Conservation (phyloP, 2,888 invertebrate genomes). For the Megamerina dolium region DNA sequence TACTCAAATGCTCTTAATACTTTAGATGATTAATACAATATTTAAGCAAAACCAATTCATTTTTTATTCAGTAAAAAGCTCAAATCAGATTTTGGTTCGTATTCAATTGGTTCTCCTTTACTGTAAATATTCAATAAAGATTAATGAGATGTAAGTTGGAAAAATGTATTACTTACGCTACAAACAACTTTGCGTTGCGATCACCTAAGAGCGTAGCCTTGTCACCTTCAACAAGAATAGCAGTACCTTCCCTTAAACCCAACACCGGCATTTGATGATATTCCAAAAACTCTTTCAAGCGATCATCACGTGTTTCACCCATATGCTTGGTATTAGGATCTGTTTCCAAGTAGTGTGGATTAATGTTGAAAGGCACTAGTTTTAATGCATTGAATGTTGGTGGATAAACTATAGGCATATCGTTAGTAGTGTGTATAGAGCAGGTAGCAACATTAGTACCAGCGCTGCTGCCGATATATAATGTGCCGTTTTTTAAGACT, state of each 20-base stretch:
- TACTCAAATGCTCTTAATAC: too few relatives aligned
- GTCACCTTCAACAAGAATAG: slow-evolving; percentile 58
- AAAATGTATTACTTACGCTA: slow-evolving; percentile 57
- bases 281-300: slow-evolving; percentile 64
- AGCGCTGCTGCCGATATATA: slow-evolving; percentile 75
- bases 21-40: too few relatives aligned
- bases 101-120: slow-evolving; percentile 52
- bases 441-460: slow-evolving; percentile 77
- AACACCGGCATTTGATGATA: slow-evolving; percentile 58
- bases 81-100: slow-evolving; percentile 55
- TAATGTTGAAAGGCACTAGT: slow-evolving; percentile 76
- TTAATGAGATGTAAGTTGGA: too few relatives aligned
- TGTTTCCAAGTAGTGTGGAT: slow-evolving; percentile 73
- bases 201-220: slow-evolving; percentile 58
- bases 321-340: slow-evolving; percentile 57
- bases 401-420: slow-evolving; percentile 80
- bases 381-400: slow-evolving; percentile 63
- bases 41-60: too few relatives aligned
- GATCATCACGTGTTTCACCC: slow-evolving; percentile 72
- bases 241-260: slow-evolving; percentile 67
- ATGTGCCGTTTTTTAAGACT: slow-evolving; percentile 58
- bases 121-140: too few relatives aligned
- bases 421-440: slow-evolving; percentile 78
- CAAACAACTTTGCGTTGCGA: slow-evolving; percentile 60
- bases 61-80: slow-evolving; percentile 52